Evolutionary conservation across 2,113 vertebrate species (phyloP).

Genomic region (Zeus faber): DNA sequence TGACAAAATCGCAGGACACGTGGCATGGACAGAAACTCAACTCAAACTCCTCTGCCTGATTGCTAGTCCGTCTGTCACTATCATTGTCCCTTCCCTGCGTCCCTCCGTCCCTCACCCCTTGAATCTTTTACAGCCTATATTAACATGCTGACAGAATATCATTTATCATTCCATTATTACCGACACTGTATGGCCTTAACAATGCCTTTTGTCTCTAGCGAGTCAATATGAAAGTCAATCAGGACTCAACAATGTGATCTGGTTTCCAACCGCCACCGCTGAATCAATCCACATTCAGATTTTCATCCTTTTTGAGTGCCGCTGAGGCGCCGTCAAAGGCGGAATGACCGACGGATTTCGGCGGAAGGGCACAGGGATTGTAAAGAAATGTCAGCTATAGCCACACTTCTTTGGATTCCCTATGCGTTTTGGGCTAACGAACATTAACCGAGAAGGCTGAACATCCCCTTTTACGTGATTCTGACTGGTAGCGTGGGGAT

Average conservation of each 20-base stretch:
- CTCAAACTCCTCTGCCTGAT: too few species aligned
- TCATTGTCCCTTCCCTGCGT: not conserved
- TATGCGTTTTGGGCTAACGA: too few species aligned
- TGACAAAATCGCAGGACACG: too few species aligned
- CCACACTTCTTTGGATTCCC: not conserved
- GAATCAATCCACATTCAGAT: constrained; percentile 21
- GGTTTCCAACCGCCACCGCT: constrained; percentile 43
- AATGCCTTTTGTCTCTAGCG: constrained; percentile 23
- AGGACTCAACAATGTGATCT: constrained; percentile 40
- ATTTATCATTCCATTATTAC: not conserved
- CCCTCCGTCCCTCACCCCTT: not conserved
- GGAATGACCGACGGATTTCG: constrained; percentile 35
- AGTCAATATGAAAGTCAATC: constrained; percentile 47
- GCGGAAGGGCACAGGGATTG: constrained; percentile 12
- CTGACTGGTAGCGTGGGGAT: too few species aligned
- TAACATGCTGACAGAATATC: too few species aligned
- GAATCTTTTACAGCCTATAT: not conserved
- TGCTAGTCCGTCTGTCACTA: too few species aligned
- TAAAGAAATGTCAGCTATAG: constrained; percentile 8
- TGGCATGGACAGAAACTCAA: too few species aligned
- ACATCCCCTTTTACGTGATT: too few species aligned
- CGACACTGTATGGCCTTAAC: constrained; percentile 8
- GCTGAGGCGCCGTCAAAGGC: constrained; percentile 7
- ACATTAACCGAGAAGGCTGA: too few species aligned
- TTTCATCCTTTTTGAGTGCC: constrained; percentile 16